Evolutionary conservation across 2,797 vertebrate genomes (phyloP).

Genomic region (Esox lucius): DNA sequence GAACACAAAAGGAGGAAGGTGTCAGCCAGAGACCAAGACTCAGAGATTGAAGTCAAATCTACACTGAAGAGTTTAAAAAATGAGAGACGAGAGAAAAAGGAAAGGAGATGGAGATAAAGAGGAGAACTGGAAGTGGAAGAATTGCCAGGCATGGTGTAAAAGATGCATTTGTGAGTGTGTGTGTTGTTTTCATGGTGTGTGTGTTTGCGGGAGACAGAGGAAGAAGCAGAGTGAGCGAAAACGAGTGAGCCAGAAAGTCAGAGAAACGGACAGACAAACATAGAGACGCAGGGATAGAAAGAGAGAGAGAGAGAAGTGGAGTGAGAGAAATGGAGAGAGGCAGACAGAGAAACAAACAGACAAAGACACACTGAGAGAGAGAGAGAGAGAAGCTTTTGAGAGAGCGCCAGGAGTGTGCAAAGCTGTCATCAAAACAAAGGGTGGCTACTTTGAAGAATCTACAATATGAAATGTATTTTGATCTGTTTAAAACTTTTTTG

Average conservation of each 20-base stretch:
- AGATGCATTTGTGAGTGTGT: neutral
- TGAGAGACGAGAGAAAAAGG: neutral
- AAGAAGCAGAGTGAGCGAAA: too few species aligned
- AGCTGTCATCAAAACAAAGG: too few species aligned
- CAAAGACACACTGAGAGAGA: too few species aligned
- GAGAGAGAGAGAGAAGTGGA: neutral
- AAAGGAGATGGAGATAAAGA: neutral
- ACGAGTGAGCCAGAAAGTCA: too few species aligned
- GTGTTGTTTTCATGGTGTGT: neutral
- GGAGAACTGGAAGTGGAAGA: neutral
- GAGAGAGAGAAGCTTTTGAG: too few species aligned
- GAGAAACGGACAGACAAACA: too few species aligned
- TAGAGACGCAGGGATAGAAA: accelerated
- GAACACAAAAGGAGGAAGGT: neutral
- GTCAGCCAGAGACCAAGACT: neutral
- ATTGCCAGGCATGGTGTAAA: neutral
- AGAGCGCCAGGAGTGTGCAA: too few species aligned
- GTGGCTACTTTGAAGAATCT: too few species aligned
- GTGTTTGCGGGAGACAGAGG: too few species aligned
- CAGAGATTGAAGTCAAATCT: neutral
- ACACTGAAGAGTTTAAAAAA: neutral
- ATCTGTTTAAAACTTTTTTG: too few species aligned
- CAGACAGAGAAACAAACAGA: too few species aligned
- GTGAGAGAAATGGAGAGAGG: neutral
- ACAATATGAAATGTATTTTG: too few species aligned